Percentiles rank a stretch among this genome's conserved stretches.
Conservation (phyloP, 2,113 vertebrate species). For the Aptenodytes patagonicus region DNA sequence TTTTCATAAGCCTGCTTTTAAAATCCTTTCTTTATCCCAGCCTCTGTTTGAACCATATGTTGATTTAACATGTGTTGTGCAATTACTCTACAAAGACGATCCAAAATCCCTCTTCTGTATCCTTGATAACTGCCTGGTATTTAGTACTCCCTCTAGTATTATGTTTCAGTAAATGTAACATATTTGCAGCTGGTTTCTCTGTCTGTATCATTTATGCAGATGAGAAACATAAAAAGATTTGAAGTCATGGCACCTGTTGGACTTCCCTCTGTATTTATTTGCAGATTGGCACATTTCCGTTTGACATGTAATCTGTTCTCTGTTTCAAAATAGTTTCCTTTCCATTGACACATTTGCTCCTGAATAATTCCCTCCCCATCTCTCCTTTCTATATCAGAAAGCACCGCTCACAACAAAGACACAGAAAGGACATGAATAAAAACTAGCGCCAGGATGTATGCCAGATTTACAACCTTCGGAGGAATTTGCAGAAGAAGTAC, state of each 20-base stretch:
- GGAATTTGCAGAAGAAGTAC: background rate
- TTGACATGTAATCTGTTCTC: slow-evolving; percentile 14
- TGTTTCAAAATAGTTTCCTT: slow-evolving; percentile 22
- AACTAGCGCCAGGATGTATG: background rate
- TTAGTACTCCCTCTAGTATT: background rate
- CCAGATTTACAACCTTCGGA: background rate
- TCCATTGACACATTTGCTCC: background rate
- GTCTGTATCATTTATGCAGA: background rate
- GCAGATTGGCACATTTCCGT: background rate
- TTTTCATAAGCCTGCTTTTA: background rate
- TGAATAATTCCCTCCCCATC: background rate
- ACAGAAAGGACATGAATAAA: background rate
- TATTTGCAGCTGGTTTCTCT: slow-evolving; percentile 21
- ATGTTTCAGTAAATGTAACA: background rate
- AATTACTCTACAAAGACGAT: background rate
- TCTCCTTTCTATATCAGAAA: background rate
- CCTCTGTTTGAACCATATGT: background rate
- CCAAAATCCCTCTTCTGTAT: background rate
- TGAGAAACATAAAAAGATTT: slow-evolving; percentile 6
- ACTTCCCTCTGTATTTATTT: background rate
- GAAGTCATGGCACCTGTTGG: background rate
- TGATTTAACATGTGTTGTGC: background rate
- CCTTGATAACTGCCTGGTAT: background rate
- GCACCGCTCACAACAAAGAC: background rate
- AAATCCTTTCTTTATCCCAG: background rate